Evolutionary conservation across 1,140 invertebrate species (phyloP), one percentile per base, ranked within the genome.

Genomic region (Eupristina koningsbergeri): DNA sequence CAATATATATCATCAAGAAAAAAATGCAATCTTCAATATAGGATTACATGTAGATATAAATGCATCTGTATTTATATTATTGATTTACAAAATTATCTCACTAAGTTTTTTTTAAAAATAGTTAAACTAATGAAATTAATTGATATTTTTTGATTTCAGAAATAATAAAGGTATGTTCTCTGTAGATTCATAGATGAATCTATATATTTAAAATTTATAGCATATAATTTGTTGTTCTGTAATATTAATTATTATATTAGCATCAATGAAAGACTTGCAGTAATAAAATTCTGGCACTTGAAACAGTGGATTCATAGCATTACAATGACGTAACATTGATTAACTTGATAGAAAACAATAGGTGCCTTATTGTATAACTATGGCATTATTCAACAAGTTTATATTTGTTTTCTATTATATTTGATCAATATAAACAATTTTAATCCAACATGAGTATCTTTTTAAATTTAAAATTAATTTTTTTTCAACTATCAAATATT

Each of bases 271-370:
- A 83, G 61, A 77, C 81, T 83, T 78, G 81, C 36, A 83, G 63
- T 78, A 83, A 83, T 78, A 78, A 83, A 83, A 58, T 71, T 83
- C 74, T 78, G 63, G 81, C 47, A 83, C 50, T 83, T 83, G 22
- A 83, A 78, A 50, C 75, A 45, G 71, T 58, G 41, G 19, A 81
- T 81, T 69, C 22, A 83, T 58, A 53, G 19, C 69, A 61, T 53
- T 82, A 76, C n/a, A 74, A 81, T 81, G 36, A 39, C 75, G 58
- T 63, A 58, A 75, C 9, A 61, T n/a, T 75, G 29, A 5, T 13
- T 81, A n/a, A 47, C 61, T 61, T 67, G 5, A 81, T 80, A 15
- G 53, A 45, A 73, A 74, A 75, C 36, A 73, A 73, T 47, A 45
- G 6, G 17, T 74, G 41, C 26, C 67, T 73, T 61, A 74, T 61